phyloP scores from a whole-genome alignment of 2,888 invertebrate species.

The Apodemia zela region DNA sequence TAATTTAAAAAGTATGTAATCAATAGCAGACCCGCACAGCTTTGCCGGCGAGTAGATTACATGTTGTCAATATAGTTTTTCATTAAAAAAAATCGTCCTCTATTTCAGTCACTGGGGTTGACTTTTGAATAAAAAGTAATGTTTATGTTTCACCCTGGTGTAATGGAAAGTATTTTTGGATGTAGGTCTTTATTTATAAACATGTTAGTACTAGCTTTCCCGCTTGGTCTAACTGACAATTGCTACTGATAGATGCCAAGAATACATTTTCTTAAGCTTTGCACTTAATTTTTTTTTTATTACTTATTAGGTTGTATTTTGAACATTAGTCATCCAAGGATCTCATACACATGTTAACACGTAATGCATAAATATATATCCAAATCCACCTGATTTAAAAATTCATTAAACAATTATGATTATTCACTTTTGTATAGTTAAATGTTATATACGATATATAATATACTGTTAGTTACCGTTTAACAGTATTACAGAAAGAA shows the following conservation, averaged over 20 bases:
- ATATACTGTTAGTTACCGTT: not conserved
- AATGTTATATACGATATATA: not conserved
- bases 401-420: not conserved
- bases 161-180: too few relatives aligned
- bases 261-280: not conserved
- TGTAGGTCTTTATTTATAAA: too few relatives aligned
- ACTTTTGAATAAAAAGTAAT: too few relatives aligned
- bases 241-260: not conserved
- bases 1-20: too few relatives aligned
- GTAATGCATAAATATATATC: slow-evolving; percentile 3
- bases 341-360: slow-evolving; percentile 7
- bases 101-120: too few relatives aligned
- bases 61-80: too few relatives aligned
- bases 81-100: too few relatives aligned
- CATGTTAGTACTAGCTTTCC: too few relatives aligned
- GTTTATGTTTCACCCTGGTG: too few relatives aligned
- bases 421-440: not conserved
- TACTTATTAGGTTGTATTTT: slow-evolving; percentile 1
- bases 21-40: too few relatives aligned
- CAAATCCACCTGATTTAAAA: slow-evolving; percentile 3
- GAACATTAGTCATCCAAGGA: not conserved
- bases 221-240: too few relatives aligned
- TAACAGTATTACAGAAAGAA: not conserved
- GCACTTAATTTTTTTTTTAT: not conserved
- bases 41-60: too few relatives aligned